Percentiles rank a stretch among this genome's conserved stretches.
Conservation (phyloP, 2,113 vertebrate genomes). For the Gorilla gorilla region DNA sequence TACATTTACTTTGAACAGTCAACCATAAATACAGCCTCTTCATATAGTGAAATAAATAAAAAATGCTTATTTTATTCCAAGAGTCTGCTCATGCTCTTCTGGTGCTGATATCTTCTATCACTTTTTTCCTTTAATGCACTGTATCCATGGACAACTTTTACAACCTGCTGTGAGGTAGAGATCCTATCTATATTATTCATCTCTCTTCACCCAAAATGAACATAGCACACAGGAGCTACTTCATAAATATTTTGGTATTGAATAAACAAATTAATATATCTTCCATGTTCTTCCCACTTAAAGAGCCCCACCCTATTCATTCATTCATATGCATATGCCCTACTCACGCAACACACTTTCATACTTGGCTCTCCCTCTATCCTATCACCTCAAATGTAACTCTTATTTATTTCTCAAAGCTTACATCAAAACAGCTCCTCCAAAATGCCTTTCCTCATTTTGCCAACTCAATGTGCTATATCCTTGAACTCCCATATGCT, state of each 20-base stretch:
- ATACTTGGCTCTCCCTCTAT: background rate
- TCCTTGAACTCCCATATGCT: background rate
- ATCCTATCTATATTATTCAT: background rate
- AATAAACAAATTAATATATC: constrained; percentile 31
- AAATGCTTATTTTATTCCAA: background rate
- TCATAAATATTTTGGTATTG: constrained; percentile 20
- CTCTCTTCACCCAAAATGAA: background rate
- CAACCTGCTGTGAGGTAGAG: background rate
- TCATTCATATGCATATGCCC: background rate
- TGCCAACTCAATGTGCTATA: background rate
- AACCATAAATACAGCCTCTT: background rate
- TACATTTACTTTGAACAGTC: background rate
- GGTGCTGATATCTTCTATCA: background rate
- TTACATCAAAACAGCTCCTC: background rate
- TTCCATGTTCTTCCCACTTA: background rate
- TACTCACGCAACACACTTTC: background rate
- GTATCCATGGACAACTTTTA: constrained; percentile 22
- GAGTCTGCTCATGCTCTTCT: background rate
- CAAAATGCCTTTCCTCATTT: constrained; percentile 28
- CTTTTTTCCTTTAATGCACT: constrained; percentile 3
- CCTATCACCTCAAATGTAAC: background rate
- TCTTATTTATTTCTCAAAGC: background rate
- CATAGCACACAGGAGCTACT: background rate
- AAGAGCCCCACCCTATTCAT: background rate
- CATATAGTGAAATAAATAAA: background rate